phyloP scores from a whole-genome alignment of 2,888 invertebrate genomes.

The Calameuta filiformis region DNA sequence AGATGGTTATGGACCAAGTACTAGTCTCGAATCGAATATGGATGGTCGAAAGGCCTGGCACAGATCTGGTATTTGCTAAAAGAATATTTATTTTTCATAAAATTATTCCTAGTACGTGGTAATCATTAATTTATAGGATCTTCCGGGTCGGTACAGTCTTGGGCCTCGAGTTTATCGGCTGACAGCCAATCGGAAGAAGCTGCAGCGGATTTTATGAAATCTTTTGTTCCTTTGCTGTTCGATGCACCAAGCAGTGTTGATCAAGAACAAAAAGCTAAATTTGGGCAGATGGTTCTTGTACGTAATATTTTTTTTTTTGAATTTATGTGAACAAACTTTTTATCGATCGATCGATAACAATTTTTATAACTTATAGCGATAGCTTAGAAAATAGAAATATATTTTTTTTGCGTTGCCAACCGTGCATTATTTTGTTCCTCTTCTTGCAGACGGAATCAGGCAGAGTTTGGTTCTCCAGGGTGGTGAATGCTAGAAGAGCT shows the following conservation, averaged over 20 bases:
- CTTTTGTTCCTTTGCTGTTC: constrained; percentile 74
- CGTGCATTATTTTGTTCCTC: not conserved
- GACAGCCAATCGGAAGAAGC: constrained; percentile 72
- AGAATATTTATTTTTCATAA: constrained; percentile 16
- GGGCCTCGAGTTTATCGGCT: constrained; percentile 73
- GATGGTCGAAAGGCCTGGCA: constrained; percentile 62
- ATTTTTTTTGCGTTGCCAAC: no score
- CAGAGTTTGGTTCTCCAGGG: constrained; percentile 77
- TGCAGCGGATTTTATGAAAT: constrained; percentile 75
- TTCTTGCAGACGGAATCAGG: constrained; percentile 70
- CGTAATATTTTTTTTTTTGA: constrained; percentile 23
- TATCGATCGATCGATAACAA: no score
- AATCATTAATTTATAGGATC: constrained; percentile 64
- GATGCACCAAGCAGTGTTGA: constrained; percentile 70
- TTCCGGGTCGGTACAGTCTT: constrained; percentile 73
- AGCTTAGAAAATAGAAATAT: no score
- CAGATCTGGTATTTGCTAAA: constrained; percentile 57
- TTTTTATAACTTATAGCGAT: no score
- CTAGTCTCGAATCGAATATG: constrained; percentile 70
- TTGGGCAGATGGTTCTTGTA: constrained; percentile 74
- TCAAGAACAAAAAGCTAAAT: constrained; percentile 75
- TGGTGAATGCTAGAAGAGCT: constrained; percentile 74
- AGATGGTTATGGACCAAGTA: constrained; percentile 71
- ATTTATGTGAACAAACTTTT: not conserved
- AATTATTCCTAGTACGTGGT: constrained; percentile 63